Percentiles rank a stretch among this genome's conserved stretches.
phyloP scores from a whole-genome alignment of 37 sponge, comb jelly and placozoan genomes.

The Eunapius fragilis region DNA sequence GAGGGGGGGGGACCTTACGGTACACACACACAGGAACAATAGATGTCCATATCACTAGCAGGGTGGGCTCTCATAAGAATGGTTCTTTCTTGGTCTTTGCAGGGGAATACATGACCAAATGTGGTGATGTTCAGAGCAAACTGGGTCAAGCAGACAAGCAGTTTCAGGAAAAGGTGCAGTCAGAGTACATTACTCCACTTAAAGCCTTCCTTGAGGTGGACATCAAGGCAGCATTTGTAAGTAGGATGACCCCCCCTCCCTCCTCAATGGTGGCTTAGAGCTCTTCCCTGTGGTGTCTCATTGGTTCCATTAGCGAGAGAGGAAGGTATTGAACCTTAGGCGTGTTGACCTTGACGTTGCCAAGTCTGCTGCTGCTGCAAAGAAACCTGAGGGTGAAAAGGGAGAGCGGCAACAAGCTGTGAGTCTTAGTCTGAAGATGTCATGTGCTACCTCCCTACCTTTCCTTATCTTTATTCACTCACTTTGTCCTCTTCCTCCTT shows the following conservation, averaged over 20 bases:
- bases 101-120: slow-evolving; percentile 72
- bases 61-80: too few relatives aligned
- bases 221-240: slow-evolving; percentile 66
- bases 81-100: slow-evolving; percentile 7
- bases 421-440: not conserved
- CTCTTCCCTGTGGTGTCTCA: not conserved
- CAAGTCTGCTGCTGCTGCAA: not conserved
- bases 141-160: slow-evolving; percentile 34
- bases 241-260: not conserved
- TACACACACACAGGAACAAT: too few relatives aligned
- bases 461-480: too few relatives aligned
- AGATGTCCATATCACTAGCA: too few relatives aligned
- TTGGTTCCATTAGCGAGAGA: slow-evolving; percentile 46
- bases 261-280: not conserved
- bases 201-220: slow-evolving; percentile 78
- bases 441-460: not conserved
- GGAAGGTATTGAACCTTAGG: slow-evolving; percentile 17
- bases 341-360: slow-evolving; percentile 72
- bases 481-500: too few relatives aligned
- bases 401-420: slow-evolving; percentile 47
- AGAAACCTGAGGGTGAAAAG: slow-evolving; percentile 26
- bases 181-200: slow-evolving; percentile 65
- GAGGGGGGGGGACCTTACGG: too few relatives aligned
- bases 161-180: slow-evolving; percentile 35
- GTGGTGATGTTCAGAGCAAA: slow-evolving; percentile 68